A percentile compares a stretch with the other conserved stretches of the same genome.
Conservation (phyloP, 1,140 invertebrate species). For the Drosophila orosa region DNA sequence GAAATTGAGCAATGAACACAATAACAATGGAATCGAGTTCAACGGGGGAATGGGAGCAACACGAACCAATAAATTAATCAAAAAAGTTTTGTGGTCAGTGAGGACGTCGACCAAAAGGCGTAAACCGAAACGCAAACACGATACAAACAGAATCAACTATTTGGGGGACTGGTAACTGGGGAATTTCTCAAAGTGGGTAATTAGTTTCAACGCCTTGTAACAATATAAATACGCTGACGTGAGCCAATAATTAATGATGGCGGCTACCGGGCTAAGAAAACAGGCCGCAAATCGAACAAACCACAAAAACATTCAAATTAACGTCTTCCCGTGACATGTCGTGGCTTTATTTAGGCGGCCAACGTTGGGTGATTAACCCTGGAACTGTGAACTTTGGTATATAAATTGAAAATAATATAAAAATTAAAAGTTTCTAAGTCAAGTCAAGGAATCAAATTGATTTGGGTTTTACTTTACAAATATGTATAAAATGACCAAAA, state of each 20-base stretch:
- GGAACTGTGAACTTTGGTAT: not conserved
- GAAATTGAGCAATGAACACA: constrained; percentile 15
- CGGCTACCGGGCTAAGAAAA: not conserved
- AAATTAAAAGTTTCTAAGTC: not conserved
- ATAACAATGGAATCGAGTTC: constrained; percentile 5
- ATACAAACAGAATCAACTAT: constrained; percentile 13
- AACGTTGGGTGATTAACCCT: not conserved
- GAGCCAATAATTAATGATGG: constrained; percentile 50
- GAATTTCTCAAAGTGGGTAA: constrained; percentile 39
- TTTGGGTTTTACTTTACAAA: not conserved
- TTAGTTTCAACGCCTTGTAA: constrained; percentile 59
- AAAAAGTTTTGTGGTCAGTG: constrained; percentile 43
- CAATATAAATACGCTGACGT: constrained; percentile 53
- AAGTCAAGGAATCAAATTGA: not conserved
- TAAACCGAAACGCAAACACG: constrained; percentile 46
- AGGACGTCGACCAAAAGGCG: constrained; percentile 31
- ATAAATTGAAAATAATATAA: not conserved
- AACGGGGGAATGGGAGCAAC: constrained; percentile 8
- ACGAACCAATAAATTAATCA: constrained; percentile 50
- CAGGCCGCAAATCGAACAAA: constrained; percentile 23
- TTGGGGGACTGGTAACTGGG: not conserved
- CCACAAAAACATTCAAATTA: constrained; percentile 19
- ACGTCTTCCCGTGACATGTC: constrained; percentile 14
- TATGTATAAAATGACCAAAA: accelerated
- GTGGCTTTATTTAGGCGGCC: constrained; percentile 1